Conservation (phyloP, 2,797 vertebrate species). For the Acanthornis magna region DNA sequence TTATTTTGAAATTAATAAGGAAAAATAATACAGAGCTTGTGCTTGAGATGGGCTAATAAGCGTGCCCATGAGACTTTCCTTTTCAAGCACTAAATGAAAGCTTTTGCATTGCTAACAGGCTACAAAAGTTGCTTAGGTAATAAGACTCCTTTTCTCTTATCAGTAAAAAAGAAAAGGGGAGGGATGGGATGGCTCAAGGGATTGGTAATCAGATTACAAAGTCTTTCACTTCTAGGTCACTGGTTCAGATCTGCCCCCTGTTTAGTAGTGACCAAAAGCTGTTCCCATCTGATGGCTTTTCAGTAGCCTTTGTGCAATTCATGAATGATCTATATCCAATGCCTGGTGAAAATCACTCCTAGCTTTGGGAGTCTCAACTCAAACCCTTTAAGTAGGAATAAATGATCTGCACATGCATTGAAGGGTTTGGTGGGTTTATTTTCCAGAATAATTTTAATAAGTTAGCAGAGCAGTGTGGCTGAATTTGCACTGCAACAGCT, state of each 20-base stretch:
- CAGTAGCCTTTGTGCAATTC: conserved; percentile 59
- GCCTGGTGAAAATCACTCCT: conserved; percentile 30
- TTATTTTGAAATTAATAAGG: conserved; percentile 68
- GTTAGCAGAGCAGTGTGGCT: neutral
- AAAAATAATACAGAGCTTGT: conserved; percentile 50
- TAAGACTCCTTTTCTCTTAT: conserved; percentile 72
- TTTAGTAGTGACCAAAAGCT: conserved; percentile 69
- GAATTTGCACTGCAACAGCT: neutral
- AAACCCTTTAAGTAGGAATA: conserved; percentile 1
- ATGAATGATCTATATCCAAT: conserved; percentile 52
- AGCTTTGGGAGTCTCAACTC: neutral
- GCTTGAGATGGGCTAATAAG: conserved; percentile 68
- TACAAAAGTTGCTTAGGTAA: conserved; percentile 76
- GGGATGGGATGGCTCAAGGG: conserved; percentile 68
- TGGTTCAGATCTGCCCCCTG: conserved; percentile 71
- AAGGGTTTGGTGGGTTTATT: neutral
- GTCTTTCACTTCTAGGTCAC: conserved; percentile 76
- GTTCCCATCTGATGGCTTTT: conserved; percentile 71
- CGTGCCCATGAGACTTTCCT: conserved; percentile 67
- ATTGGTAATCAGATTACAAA: conserved; percentile 76
- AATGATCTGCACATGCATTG: neutral
- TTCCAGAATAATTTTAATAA: conserved; percentile 16
- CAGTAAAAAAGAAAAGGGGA: conserved; percentile 62
- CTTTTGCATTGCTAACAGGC: conserved; percentile 74
- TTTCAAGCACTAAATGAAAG: conserved; percentile 72